These are phyloP conservation scores for Papilio xuthus DNA, from an alignment of 1,140 invertebrate genomes.

Conservation along the genomic window DNA sequence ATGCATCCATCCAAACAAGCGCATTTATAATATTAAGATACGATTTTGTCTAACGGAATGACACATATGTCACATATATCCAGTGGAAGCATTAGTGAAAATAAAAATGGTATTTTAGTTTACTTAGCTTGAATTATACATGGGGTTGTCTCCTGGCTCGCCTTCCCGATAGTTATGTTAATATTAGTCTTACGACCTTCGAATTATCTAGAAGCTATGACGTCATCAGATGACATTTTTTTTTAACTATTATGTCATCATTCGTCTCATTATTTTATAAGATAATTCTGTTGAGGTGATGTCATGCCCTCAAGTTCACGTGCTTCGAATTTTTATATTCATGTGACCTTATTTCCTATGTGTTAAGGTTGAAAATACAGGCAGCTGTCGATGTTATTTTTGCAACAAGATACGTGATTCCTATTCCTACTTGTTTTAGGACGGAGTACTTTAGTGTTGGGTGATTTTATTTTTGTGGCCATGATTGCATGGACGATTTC, in stretches of 20 bases:
- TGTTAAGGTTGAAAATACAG: constrained; percentile 8
- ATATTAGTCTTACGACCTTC: constrained; percentile 2
- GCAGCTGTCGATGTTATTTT: not conserved
- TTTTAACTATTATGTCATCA: constrained; percentile 48
- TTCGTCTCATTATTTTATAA: constrained; percentile 34
- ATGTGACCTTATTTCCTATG: constrained; percentile 2
- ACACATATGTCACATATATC: no score
- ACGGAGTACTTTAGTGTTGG: not conserved
- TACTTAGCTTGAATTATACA: not conserved
- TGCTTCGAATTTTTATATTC: constrained; percentile 29
- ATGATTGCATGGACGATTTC: not conserved
- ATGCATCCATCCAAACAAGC: no score
- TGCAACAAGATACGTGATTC: not conserved
- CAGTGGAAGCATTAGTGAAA: not conserved
- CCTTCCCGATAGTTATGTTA: not conserved
- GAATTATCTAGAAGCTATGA: constrained; percentile 32
- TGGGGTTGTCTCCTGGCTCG: not conserved
- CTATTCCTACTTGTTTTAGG: constrained; percentile 7
- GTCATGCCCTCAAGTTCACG: constrained; percentile 38
- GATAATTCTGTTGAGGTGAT: constrained; percentile 45
- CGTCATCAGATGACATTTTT: constrained; percentile 45
- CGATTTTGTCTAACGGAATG: no score
- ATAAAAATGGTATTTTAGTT: not conserved
- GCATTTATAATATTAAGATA: no score
- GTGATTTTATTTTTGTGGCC: constrained; percentile 5